Conservation (phyloP, 2,113 vertebrate species). For the Saccopteryx bilineata region DNA sequence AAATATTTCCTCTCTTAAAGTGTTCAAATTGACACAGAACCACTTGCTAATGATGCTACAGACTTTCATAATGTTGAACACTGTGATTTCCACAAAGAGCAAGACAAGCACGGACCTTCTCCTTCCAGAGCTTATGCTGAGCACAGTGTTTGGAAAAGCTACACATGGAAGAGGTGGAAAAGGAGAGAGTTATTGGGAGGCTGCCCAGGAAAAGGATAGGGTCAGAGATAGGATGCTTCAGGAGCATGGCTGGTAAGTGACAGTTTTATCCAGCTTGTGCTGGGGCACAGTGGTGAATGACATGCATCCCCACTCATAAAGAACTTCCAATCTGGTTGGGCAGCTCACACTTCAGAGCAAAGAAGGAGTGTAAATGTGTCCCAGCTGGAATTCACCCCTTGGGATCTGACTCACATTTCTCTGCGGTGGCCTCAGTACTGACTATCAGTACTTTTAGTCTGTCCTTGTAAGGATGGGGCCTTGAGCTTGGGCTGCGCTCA, state of each 20-base stretch:
- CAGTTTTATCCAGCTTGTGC: neutral
- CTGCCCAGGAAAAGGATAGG: neutral
- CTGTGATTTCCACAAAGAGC: neutral
- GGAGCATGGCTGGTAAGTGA: neutral
- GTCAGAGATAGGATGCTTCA: neutral
- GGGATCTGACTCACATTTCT: neutral
- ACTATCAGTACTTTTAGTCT: neutral
- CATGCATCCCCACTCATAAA: neutral
- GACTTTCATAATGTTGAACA: neutral
- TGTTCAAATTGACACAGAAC: neutral
- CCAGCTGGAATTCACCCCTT: neutral
- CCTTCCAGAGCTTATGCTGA: neutral
- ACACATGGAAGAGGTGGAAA: neutral
- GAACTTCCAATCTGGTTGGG: neutral
- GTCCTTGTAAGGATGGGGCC: neutral
- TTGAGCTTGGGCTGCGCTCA: neutral
- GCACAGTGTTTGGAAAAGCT: neutral
- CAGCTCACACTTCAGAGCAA: too few species aligned
- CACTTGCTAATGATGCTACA: neutral
- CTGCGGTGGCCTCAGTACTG: neutral
- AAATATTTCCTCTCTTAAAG: neutral
- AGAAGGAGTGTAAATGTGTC: rapidly evolving
- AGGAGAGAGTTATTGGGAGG: neutral
- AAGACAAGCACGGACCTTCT: neutral
- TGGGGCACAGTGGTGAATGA: neutral